These are phyloP conservation scores for Lonchura striata DNA, from an alignment of 2,113 vertebrate species.

Conservation along the genomic window DNA sequence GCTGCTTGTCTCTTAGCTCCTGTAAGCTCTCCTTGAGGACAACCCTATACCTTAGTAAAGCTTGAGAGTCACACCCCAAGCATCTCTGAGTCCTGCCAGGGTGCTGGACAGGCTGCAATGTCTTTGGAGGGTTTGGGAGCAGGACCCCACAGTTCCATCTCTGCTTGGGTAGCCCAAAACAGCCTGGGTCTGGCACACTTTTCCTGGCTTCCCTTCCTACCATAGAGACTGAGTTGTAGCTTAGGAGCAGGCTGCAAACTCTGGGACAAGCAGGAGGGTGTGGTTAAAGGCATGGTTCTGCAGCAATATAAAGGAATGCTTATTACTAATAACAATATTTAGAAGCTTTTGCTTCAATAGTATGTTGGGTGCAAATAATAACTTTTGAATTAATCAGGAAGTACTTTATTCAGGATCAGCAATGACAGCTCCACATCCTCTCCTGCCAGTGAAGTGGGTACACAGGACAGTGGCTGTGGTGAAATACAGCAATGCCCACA, in stretches of 20 bases:
- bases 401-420: constrained; percentile 49
- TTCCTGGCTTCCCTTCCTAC: neutral
- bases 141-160: fast-evolving
- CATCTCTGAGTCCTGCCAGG: neutral
- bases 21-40: neutral
- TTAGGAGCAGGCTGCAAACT: neutral
- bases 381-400: constrained; percentile 51
- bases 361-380: constrained; percentile 12
- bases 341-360: constrained; percentile 8
- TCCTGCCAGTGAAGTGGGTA: neutral
- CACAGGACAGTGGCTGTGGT: neutral
- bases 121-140: neutral
- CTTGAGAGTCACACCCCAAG: neutral
- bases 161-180: neutral
- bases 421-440: neutral
- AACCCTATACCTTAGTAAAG: neutral
- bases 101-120: neutral
- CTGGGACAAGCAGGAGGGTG: neutral
- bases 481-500: constrained; percentile 2
- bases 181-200: fast-evolving
- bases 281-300: neutral
- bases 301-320: neutral
- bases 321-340: neutral
- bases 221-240: neutral
- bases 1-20: neutral